Conservation (phyloP, 2,888 invertebrate genomes). For the Schizotus pectinicornis region DNA sequence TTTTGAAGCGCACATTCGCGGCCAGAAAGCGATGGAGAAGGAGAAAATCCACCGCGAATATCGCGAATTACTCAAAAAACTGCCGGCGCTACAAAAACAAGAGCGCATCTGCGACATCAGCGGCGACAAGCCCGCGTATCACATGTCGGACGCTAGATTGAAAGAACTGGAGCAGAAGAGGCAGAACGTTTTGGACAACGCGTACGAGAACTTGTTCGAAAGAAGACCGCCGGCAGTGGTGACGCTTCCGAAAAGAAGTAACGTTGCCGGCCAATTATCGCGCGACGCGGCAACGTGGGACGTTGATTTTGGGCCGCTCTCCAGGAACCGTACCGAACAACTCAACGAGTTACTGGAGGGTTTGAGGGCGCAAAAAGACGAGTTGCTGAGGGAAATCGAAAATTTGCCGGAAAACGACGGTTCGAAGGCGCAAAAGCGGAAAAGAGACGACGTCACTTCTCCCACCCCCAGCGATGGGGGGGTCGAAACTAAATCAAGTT, state of each 20-base stretch:
- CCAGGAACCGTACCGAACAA: slow-evolving; percentile 40
- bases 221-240: slow-evolving; percentile 44
- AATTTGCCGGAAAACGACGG: slow-evolving; percentile 32
- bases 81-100: slow-evolving; percentile 55
- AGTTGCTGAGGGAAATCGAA: slow-evolving; percentile 53
- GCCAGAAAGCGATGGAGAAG: slow-evolving; percentile 61
- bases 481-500: slow-evolving; percentile 14
- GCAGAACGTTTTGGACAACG: slow-evolving; percentile 62
- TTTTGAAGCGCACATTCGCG: slow-evolving; percentile 53
- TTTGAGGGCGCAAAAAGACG: slow-evolving; percentile 53
- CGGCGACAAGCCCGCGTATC: slow-evolving; percentile 52
- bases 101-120: slow-evolving; percentile 51
- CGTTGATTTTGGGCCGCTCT: slow-evolving; percentile 32
- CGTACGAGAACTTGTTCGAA: slow-evolving; percentile 57
- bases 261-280: slow-evolving; percentile 14
- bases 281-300: slow-evolving; percentile 38
- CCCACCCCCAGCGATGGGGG: slow-evolving; percentile 7
- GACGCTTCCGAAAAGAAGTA: slow-evolving; percentile 47
- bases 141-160: slow-evolving; percentile 58
- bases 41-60: slow-evolving; percentile 62
- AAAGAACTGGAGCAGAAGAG: slow-evolving; percentile 56
- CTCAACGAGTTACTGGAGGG: slow-evolving; percentile 51
- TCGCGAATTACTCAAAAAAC: slow-evolving; percentile 58
- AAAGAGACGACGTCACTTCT: slow-evolving; percentile 17
- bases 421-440: slow-evolving; percentile 19